Percentiles rank a stretch among this genome's conserved stretches.
phyloP scores from a whole-genome alignment of 2,888 invertebrate species.

The Standfussiana lucernea region DNA sequence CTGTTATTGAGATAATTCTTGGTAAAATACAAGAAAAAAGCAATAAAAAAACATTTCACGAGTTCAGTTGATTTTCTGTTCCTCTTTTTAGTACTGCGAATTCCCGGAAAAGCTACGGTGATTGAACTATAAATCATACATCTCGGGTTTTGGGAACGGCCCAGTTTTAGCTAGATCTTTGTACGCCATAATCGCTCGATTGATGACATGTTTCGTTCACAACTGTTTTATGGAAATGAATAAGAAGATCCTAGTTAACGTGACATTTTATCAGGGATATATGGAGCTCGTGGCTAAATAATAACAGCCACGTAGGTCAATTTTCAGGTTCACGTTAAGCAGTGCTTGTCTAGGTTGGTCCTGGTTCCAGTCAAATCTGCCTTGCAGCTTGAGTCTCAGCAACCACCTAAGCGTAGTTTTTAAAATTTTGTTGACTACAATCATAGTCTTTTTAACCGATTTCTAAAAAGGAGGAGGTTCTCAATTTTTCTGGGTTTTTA shows the following conservation, averaged over 20 bases:
- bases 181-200: slow-evolving; percentile 5
- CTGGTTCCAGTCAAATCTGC: no score
- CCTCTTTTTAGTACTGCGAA: rapidly evolving
- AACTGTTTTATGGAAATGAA: not conserved
- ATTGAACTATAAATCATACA: slow-evolving; percentile 52
- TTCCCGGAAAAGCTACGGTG: slow-evolving; percentile 21
- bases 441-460: no score
- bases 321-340: no score
- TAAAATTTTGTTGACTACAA: no score
- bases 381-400: no score
- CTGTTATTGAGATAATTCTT: not conserved
- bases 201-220: slow-evolving; percentile 26
- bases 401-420: no score
- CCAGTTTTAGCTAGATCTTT: slow-evolving; percentile 22
- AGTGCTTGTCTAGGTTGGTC: no score
- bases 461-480: no score
- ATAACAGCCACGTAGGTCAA: no score
- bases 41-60: not conserved
- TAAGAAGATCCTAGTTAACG: not conserved
- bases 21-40: not conserved
- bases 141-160: slow-evolving; percentile 24
- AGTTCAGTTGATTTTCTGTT: slow-evolving; percentile 24
- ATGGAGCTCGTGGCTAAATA: no score
- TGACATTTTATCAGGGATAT: no score
- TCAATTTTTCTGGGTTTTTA: no score